A percentile compares a stretch with the other conserved stretches of the same genome.
Conservation (phyloP, 1,140 invertebrate genomes). For the Acyrthosiphon pisum region DNA sequence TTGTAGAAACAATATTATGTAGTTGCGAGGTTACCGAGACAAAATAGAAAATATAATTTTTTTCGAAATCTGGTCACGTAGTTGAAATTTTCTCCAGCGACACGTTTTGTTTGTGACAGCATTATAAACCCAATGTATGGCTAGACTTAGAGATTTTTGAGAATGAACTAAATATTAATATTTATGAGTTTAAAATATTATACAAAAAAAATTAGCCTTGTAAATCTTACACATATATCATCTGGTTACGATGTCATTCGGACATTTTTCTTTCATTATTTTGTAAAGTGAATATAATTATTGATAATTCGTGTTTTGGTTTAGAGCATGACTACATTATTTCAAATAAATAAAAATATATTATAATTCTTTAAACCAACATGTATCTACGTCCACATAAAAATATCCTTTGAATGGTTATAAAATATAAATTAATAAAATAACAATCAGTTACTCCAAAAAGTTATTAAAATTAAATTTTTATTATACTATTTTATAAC, state of each 20-base stretch:
- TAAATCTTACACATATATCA: neutral
- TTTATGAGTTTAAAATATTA: slow-evolving; percentile 8
- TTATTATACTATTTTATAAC: no score
- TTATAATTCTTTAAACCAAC: no score
- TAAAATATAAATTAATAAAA: neutral
- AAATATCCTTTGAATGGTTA: neutral
- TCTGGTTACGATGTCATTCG: neutral
- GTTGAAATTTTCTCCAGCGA: slow-evolving; percentile 58
- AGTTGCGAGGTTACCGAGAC: neutral
- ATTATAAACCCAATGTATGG: slow-evolving; percentile 12
- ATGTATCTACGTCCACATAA: neutral
- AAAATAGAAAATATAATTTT: slow-evolving; percentile 58
- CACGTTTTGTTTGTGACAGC: slow-evolving; percentile 56
- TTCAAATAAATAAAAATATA: neutral
- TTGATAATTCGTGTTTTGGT: neutral
- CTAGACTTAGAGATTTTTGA: neutral
- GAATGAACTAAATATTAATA: slow-evolving; percentile 30
- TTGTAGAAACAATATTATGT: slow-evolving; percentile 20
- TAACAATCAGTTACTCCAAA: neutral
- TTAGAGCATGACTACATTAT: neutral
- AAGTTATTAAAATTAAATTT: no score
- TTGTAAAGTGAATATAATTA: neutral
- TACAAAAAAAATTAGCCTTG: neutral
- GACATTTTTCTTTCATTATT: neutral
- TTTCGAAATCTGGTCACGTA: slow-evolving; percentile 31